phyloP scores from a whole-genome alignment of 2,888 invertebrate species.

The Aphidius colemani region DNA sequence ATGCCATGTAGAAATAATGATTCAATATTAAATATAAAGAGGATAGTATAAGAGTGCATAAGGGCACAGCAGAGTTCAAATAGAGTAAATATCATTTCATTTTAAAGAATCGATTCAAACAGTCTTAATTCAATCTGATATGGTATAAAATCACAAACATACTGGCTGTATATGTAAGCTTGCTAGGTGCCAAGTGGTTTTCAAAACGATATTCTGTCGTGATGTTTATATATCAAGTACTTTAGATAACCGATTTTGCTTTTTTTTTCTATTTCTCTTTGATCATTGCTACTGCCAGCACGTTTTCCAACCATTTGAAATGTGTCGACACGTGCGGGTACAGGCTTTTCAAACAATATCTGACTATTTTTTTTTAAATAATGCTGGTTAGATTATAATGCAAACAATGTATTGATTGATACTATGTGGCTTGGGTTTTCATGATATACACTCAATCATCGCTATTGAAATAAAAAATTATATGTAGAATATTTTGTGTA shows the following conservation, averaged over 20 bases:
- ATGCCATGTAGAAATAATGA: conserved; percentile 10
- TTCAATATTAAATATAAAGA: conserved; percentile 4
- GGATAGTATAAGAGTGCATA: neutral
- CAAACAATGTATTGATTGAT: too few relatives aligned
- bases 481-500: too few relatives aligned
- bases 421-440: too few relatives aligned
- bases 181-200: conserved; percentile 46
- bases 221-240: conserved; percentile 1
- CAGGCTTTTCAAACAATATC: conserved; percentile 15
- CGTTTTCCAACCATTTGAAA: conserved; percentile 5
- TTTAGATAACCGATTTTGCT: conserved; percentile 27
- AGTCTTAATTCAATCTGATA: conserved; percentile 51
- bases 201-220: conserved; percentile 38
- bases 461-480: too few relatives aligned
- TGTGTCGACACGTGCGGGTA: conserved; percentile 4
- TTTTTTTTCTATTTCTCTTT: too few relatives aligned
- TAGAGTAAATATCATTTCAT: conserved; percentile 42
- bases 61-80: conserved; percentile 35
- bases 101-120: conserved; percentile 37
- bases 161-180: conserved; percentile 33
- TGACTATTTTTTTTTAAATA: too few relatives aligned
- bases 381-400: too few relatives aligned
- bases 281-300: neutral
- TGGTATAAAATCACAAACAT: too few relatives aligned
- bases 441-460: too few relatives aligned